Percentiles rank a stretch among this genome's conserved stretches.
These are phyloP conservation scores for Cheilosia scutellata DNA, from an alignment of 2,888 invertebrate species.

Conservation along the genomic window DNA sequence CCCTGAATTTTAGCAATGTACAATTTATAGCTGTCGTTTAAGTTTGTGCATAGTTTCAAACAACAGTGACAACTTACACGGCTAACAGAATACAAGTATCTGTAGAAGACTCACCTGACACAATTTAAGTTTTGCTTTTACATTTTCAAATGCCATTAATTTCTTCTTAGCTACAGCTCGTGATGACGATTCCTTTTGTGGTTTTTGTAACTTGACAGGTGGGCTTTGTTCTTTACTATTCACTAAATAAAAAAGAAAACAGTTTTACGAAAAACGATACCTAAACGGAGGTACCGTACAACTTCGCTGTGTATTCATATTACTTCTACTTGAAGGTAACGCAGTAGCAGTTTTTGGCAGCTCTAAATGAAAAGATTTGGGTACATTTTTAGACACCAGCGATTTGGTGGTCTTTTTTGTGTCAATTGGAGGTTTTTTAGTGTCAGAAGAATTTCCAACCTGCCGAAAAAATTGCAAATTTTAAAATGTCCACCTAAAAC, in stretches of 20 bases:
- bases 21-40: too few relatives aligned
- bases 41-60: too few relatives aligned
- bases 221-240: neutral
- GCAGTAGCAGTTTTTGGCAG: neutral
- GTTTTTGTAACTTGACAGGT: neutral
- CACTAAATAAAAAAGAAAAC: neutral
- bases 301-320: slow-evolving; percentile 5
- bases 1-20: too few relatives aligned
- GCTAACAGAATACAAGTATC: too few relatives aligned
- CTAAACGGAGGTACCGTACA: slow-evolving; percentile 3
- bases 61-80: too few relatives aligned
- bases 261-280: neutral
- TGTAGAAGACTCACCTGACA: slow-evolving; percentile 32
- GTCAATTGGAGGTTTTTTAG: neutral
- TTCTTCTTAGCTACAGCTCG: slow-evolving; percentile 32
- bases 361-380: slow-evolving; percentile 14
- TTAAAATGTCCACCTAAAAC: too few relatives aligned
- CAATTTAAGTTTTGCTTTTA: slow-evolving; percentile 31
- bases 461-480: neutral
- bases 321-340: slow-evolving; percentile 28
- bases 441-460: neutral
- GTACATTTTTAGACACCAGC: neutral
- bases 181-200: neutral
- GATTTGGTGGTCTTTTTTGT: neutral
- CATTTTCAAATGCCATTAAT: slow-evolving; percentile 10